Evolutionary conservation across 2,113 vertebrate genomes (phyloP), one percentile per base, ranked within the genome.

Genomic region (Maccullochella peelii): DNA sequence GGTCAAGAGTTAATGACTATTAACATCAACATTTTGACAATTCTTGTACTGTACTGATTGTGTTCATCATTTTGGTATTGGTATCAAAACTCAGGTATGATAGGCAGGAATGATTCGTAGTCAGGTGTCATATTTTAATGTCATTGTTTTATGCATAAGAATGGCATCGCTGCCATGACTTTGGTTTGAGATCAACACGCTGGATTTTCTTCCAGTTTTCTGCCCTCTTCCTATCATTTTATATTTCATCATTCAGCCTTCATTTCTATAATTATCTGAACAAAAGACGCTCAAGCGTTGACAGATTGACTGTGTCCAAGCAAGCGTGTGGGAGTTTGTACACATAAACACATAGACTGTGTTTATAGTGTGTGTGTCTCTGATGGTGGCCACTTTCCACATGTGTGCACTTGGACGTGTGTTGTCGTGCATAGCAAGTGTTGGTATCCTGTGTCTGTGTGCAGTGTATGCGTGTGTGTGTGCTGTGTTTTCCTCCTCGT

Each of bases 181-280:
- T 82, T 23, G 2, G 40, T 73, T 74, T 72, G 74, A 68, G 52
- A 84, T 66, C 42, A 67, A 40, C 63, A 7, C 12, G 1, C 18
- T 65, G 57, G 79, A 69, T 78, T 63, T 80, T 73, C 61, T 44
- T 55, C 52, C n/a, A 33, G 8, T 44, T 66, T 27, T 21, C 1
- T 5, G 6, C 15, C 40, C 20, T 61, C 66, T 57, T 59, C 30
- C 50, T 21, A 27, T 83, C 78, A 73, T 59, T 85, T 82, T 52
- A 25, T 15, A 63, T 90, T 84, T 80, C 82, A 83, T 83, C 82
- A 82, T 76, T 85, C 81, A 68, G 82, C 79, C 83, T 85, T 85
- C 79, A 68, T 81, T 89, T 82, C 88, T 92, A 71, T 88, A 86
- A 92, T 84, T 77, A 61, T 85, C 80, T 47, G 72, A 88, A 92